Conservation (phyloP, 2,797 vertebrate genomes). For the Periparus ater region DNA sequence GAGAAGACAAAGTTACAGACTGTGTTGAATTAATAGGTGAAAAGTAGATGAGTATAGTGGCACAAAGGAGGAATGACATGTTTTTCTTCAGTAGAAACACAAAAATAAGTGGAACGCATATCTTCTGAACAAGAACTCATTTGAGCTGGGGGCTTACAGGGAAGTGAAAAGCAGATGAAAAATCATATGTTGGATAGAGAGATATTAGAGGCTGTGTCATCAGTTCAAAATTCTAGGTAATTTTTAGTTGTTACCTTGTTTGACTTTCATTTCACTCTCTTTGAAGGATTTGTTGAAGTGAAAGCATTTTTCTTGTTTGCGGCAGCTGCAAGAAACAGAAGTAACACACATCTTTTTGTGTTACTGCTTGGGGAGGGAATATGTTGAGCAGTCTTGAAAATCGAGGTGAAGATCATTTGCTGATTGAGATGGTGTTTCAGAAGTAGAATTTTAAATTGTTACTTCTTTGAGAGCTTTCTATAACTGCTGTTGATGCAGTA, state of each 20-base stretch:
- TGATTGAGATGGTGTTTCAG: not conserved
- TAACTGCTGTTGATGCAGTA: not conserved
- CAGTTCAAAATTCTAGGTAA: not conserved
- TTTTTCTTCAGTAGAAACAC: not conserved
- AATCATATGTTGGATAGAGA: not conserved
- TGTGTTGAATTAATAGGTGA: not conserved
- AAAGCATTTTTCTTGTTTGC: not conserved
- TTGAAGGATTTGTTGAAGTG: not conserved
- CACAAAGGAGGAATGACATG: not conserved
- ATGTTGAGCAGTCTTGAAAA: not conserved
- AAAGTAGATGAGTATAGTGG: not conserved
- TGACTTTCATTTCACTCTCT: constrained; percentile 8
- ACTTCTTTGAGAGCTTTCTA: not conserved
- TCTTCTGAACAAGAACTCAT: not conserved
- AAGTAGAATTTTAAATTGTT: not conserved
- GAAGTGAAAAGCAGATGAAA: not conserved
- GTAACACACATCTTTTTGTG: not conserved
- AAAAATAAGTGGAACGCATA: not conserved
- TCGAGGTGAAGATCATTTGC: not conserved
- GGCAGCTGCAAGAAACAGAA: not conserved
- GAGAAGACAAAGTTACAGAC: not conserved
- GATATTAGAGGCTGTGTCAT: not conserved
- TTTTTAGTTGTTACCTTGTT: not conserved
- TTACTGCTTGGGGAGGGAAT: not conserved
- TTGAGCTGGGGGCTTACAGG: not conserved